Base-by-base conservation (phyloP, 2,113 vertebrate species). In the Pangasianodon hypophthalmus region DNA sequence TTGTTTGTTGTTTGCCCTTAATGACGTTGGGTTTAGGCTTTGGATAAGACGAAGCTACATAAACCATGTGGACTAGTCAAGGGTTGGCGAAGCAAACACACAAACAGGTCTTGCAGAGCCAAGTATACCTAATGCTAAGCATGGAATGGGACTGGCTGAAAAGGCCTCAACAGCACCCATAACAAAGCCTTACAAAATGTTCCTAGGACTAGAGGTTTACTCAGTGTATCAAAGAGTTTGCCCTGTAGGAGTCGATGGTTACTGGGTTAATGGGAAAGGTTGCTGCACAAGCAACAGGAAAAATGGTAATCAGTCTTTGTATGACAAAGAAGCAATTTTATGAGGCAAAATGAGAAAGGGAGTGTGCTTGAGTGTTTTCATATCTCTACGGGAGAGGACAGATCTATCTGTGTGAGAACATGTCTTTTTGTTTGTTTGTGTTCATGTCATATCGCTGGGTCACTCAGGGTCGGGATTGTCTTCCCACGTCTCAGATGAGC, bases 381-480 rank as follows among this genome's bases (percentile, higher is more conserved):
- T 54, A 46, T 50, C 19, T 64, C n/a, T 41, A 37, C 4, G 6
- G 4, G 44, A 46, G 26, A 52, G 58, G 50, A 73, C 4, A 0
- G n/a, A 71, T 14, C 64, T 2, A 46, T 60, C 62, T 73, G 67
- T 64, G 37, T 46, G 50, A 48, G 77, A 46, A 37, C 64, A 81
- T 32, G 18, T 37, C 52, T 83, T 81, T 81, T 29, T 56, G 26
- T 16, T 50, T 56, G 52, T n/a, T n/a, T n/a, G n/a, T n/a, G n/a
- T n/a, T n/a, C n/a, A n/a, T n/a, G 67, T 73, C 18, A 32, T 24
- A 1, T 79, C 19, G 44, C 8, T 69, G 85, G 67, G 79, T 95
- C 93, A 96, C 92, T 95, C 94, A 16, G 93, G 92, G 26, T 95
- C 94, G 0, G 91, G 87, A n/a, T 88, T 88, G 7, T 94, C 91